Evolutionary conservation across 2,113 vertebrate genomes (phyloP).

Genomic region (Benitochromis conjunctus): DNA sequence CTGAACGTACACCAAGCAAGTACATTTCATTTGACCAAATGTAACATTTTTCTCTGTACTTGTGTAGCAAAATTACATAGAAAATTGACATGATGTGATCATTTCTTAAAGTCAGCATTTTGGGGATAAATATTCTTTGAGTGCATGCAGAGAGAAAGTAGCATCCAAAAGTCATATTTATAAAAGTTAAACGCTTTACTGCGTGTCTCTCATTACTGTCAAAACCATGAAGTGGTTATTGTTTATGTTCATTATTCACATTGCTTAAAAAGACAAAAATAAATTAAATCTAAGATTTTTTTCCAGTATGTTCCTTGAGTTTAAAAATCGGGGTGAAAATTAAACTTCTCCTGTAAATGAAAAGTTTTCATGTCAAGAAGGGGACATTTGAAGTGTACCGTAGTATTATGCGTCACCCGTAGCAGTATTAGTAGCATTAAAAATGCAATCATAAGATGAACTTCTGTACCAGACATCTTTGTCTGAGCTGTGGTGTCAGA

Average conservation of each 20-base stretch:
- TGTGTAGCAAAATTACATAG: background rate
- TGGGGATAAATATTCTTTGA: background rate
- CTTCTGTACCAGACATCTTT: background rate
- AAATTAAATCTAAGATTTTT: background rate
- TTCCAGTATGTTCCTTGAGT: background rate
- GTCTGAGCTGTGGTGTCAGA: background rate
- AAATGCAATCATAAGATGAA: background rate
- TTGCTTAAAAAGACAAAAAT: background rate
- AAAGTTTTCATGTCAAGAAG: background rate
- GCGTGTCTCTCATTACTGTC: background rate
- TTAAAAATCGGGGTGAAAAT: background rate
- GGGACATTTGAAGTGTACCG: background rate
- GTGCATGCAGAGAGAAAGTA: background rate
- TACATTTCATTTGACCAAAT: background rate
- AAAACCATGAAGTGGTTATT: background rate
- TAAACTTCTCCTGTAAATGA: background rate
- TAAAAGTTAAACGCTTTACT: background rate
- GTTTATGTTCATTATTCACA: background rate
- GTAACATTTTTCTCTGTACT: background rate
- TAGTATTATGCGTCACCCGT: background rate
- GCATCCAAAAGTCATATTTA: background rate
- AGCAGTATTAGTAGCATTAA: background rate
- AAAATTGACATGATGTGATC: background rate
- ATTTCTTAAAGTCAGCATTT: too few species aligned
- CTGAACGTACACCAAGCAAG: background rate